Percentiles rank a stretch among this genome's conserved stretches.
phyloP scores from a whole-genome alignment of 2,888 invertebrate genomes.

The Gortyna flavago region DNA sequence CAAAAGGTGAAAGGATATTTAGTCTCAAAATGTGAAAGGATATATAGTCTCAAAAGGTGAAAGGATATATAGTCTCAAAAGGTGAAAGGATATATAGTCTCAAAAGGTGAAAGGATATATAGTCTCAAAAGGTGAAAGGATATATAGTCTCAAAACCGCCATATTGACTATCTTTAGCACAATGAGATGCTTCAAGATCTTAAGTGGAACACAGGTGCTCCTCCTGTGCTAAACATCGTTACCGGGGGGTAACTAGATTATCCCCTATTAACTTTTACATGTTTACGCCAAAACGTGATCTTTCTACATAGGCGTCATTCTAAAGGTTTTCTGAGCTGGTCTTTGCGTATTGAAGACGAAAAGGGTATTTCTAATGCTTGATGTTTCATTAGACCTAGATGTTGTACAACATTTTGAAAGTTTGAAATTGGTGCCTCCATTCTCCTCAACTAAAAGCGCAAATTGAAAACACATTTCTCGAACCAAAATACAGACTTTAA shows the following conservation, averaged over 20 bases:
- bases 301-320: neutral
- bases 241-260: too few species aligned
- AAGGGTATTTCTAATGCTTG: neutral
- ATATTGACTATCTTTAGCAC: neutral
- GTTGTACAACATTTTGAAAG: too few species aligned
- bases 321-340: neutral
- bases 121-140: too few species aligned
- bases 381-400: neutral
- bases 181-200: neutral
- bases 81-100: too few species aligned
- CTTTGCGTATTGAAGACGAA: neutral
- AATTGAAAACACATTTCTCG: conserved; percentile 55
- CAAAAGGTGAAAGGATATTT: neutral
- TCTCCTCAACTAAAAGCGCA: conserved; percentile 5
- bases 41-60: too few species aligned
- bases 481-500: conserved; percentile 61
- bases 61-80: too few species aligned
- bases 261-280: neutral
- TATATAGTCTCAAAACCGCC: neutral
- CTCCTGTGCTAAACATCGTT: neutral
- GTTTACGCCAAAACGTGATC: neutral
- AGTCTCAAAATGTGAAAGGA: too few species aligned
- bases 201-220: neutral
- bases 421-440: neutral
- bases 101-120: too few species aligned